These are phyloP conservation scores for Lycodopsis pacificus DNA, from an alignment of 2,797 vertebrate species.

Conservation along the genomic window DNA sequence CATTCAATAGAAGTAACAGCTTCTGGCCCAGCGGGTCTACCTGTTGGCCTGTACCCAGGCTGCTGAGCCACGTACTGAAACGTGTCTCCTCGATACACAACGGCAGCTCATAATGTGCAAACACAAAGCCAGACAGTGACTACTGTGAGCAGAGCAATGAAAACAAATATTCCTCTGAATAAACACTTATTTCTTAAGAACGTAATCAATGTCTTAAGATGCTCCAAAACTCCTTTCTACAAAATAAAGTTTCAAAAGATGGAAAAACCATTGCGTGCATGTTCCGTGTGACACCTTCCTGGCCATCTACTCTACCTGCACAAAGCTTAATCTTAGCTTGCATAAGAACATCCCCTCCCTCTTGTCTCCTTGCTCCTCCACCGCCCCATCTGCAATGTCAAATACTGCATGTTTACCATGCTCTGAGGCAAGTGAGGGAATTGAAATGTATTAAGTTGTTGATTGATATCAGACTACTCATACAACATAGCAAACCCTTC, in stretches of 20 bases:
- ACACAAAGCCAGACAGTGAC: conserved; percentile 41
- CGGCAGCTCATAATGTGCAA: conserved; percentile 45
- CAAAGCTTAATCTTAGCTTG: conserved; percentile 48
- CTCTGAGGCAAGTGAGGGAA: neutral
- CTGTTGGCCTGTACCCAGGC: conserved; percentile 55
- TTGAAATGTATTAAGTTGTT: neutral
- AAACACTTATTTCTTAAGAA: neutral
- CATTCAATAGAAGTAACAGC: neutral
- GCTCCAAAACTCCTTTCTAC: neutral
- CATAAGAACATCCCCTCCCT: conserved; percentile 35
- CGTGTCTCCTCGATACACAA: conserved; percentile 50
- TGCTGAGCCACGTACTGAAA: conserved; percentile 65
- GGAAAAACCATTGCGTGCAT: neutral
- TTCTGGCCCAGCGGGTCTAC: conserved; percentile 37
- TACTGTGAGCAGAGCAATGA: neutral
- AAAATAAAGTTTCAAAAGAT: neutral
- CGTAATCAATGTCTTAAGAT: neutral
- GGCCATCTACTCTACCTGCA: conserved; percentile 1
- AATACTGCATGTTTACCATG: neutral
- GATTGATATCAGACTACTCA: neutral
- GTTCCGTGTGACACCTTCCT: neutral
- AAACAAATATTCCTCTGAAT: neutral
- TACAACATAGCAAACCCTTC: neutral
- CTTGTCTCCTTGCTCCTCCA: neutral
- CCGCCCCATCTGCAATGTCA: neutral